Base-by-base conservation (phyloP, 1,140 invertebrate species). In the Parasteatoda tepidariorum region DNA sequence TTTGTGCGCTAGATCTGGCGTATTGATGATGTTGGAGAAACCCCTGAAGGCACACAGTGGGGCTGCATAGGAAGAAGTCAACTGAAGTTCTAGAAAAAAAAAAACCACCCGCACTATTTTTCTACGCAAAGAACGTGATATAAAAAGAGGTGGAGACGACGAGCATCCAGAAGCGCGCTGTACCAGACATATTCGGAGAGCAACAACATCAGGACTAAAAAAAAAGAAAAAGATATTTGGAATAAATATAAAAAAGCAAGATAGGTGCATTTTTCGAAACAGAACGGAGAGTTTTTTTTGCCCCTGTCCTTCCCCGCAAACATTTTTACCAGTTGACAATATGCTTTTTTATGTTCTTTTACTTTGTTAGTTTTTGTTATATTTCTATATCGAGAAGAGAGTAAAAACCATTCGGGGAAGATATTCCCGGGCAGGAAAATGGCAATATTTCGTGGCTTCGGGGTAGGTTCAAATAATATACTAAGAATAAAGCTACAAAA, bases 1-100 rank as follows among this genome's bases (percentile, higher is more conserved):
- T 82, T 82, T 82, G 67, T 82, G 55, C 66, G 66, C 31, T 54
- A 82, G 78, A 82, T 82, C 78, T 82, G 78, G 67, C 78, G 78
- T 82, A 82, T 82, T 82, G 78, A 82, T 82, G 78, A 82, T 82
- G 67, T 82, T 64, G 57, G 71, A 82, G 62, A 54, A 24, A 15
- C 54, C 78, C 78, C 70, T 28, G 28, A 41, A 61, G 73, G 73
- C 55, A 61, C 26, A 28, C 26, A 11, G 15, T 18, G 13, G 11
- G 18, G 34, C 26, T 48, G 7, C 24, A 57, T 26, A 34, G 28
- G 34, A 62, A 75, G 73, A 76, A 78, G 74, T 78, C 74, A 33
- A 78, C 74, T 75, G 22, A 26, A 24, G 22, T 30, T 41, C 31
- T 22, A 24, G 24, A 7, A 26, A 62, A 13, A 15, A 55, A 22